Conservation (phyloP, 37 sponge, comb jelly and placozoan genomes). For the Oopsacas minuta region DNA sequence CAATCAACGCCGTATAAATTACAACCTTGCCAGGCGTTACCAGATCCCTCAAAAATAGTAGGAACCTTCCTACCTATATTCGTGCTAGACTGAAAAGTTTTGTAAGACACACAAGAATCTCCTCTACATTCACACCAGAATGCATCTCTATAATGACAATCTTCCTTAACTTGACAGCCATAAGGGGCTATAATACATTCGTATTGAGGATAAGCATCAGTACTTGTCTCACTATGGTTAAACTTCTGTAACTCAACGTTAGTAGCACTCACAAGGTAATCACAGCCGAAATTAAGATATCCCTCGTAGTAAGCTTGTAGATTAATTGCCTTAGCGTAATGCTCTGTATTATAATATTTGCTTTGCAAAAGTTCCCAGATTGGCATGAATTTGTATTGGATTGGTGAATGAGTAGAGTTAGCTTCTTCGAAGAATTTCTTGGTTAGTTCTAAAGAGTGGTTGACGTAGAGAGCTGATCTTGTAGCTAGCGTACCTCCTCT, state of each 20-base stretch:
- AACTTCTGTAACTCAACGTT: background rate
- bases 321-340: conserved; percentile 24
- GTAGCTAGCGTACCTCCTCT: conserved; percentile 21
- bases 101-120: too few relatives aligned
- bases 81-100: too few relatives aligned
- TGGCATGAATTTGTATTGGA: conserved; percentile 17
- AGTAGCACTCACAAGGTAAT: background rate
- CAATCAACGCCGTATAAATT: too few relatives aligned
- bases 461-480: background rate
- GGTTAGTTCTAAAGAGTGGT: background rate
- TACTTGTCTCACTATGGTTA: background rate
- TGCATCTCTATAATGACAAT: conserved; percentile 20
- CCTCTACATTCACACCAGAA: conserved; percentile 25
- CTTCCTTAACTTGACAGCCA: conserved; percentile 15
- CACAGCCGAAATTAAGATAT: conserved; percentile 18
- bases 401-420: conserved; percentile 10
- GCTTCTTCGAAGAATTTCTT: conserved; percentile 16
- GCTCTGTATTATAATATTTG: conserved; percentile 19
- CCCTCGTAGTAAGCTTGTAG: conserved; percentile 27
- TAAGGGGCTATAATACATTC: conserved; percentile 12
- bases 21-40: too few relatives aligned
- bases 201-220: background rate
- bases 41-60: too few relatives aligned
- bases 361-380: conserved; percentile 19
- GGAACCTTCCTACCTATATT: too few relatives aligned